These are phyloP conservation scores for Protonibea diacanthus DNA, from an alignment of 2,797 vertebrate genomes.

Conservation along the genomic window DNA sequence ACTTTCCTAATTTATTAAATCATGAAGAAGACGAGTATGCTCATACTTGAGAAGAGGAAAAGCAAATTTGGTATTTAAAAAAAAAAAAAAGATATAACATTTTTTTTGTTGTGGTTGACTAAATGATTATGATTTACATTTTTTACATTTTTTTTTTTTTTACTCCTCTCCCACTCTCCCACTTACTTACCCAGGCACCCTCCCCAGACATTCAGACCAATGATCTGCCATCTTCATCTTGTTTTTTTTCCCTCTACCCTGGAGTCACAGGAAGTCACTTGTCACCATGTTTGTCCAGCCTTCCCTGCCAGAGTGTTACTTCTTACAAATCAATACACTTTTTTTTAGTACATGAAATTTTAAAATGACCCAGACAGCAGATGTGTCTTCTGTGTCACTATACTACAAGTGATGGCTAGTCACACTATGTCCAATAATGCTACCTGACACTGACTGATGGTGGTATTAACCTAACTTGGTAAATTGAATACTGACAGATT, in stretches of 20 bases:
- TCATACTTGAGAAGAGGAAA: neutral
- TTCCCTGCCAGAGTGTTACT: slow-evolving; percentile 42
- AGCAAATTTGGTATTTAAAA: neutral
- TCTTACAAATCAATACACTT: slow-evolving; percentile 68
- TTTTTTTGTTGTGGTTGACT: too few relatives aligned
- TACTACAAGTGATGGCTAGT: slow-evolving; percentile 37
- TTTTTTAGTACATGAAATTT: slow-evolving; percentile 64
- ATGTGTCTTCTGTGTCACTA: slow-evolving; percentile 60
- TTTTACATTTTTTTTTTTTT: neutral
- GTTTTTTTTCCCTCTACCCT: slow-evolving; percentile 33
- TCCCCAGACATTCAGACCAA: slow-evolving; percentile 45
- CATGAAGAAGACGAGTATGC: neutral
- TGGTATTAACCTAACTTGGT: slow-evolving; percentile 34
- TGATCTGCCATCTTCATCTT: slow-evolving; percentile 48
- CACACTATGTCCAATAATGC: slow-evolving; percentile 48
- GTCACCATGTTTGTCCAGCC: slow-evolving; percentile 62
- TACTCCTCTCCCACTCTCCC: slow-evolving; percentile 6
- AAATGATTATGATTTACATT: too few relatives aligned
- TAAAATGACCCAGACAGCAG: slow-evolving; percentile 63
- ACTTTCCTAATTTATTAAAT: neutral
- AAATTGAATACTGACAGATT: slow-evolving; percentile 45
- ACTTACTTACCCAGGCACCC: slow-evolving; percentile 10
- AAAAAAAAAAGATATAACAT: too few relatives aligned
- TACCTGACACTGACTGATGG: slow-evolving; percentile 59
- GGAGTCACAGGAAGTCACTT: slow-evolving; percentile 67